Percentiles rank a stretch among this genome's conserved stretches.
Conservation (phyloP, 2,113 vertebrate species). For the pig (Sus scrofa) region DNA sequence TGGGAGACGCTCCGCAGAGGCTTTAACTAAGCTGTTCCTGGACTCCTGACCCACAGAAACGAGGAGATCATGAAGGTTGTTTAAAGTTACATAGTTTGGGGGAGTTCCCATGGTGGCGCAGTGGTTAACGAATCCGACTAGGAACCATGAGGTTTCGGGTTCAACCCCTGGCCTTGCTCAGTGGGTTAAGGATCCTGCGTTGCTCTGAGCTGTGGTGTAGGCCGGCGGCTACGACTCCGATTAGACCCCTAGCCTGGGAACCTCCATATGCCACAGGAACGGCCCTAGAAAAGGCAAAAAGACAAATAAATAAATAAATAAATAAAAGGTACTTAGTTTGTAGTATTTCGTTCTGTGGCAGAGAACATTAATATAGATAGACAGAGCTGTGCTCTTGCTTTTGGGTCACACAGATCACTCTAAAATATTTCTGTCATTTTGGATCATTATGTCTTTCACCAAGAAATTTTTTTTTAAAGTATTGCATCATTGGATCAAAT, state of each 20-base stretch:
- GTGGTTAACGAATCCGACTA: too few relatives aligned
- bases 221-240: too few relatives aligned
- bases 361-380: constrained; percentile 39
- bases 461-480: constrained; percentile 29
- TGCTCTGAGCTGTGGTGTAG: too few relatives aligned
- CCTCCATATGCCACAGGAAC: too few relatives aligned
- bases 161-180: too few relatives aligned
- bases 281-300: too few relatives aligned
- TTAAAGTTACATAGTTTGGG: constrained; percentile 32
- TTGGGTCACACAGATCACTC: neutral
- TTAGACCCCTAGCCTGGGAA: too few relatives aligned
- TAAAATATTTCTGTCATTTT: neutral
- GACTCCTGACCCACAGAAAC: constrained; percentile 13
- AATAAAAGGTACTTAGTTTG: too few relatives aligned
- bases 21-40: neutral
- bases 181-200: too few relatives aligned
- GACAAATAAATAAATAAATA: too few relatives aligned
- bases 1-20: neutral
- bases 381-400: neutral
- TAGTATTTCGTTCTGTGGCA: neutral
- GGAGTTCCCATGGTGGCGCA: too few relatives aligned
- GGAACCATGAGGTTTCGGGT: too few relatives aligned
- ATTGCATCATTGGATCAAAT: neutral
- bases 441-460: constrained; percentile 16
- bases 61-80: neutral